Evolutionary conservation across 2,113 vertebrate genomes (phyloP), one percentile per base, ranked within the genome.

Genomic region (Rafetus swinhoei): DNA sequence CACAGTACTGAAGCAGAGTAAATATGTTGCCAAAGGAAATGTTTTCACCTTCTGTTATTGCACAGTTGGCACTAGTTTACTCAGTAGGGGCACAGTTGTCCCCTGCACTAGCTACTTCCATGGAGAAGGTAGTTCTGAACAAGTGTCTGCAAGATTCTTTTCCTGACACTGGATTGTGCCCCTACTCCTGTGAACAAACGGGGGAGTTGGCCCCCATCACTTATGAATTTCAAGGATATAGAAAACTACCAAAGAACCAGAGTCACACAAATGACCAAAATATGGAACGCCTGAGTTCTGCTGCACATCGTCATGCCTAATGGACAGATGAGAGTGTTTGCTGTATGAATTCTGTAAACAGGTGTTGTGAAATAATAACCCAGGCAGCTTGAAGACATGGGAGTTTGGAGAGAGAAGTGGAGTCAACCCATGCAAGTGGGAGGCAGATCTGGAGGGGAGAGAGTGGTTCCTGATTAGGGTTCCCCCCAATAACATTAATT

Each of bases 1-100:
- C 93, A 84, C 65, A 95, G 1, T 90, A 91, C 92, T 57, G 82
- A 72, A 96, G 89, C 60, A 57, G 93, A 90, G 76, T 86, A 95
- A 97, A 94, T 77, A 86, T 82, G 84, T 94, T 91, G 57, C 90
- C 90, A 87, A 86, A 88, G 86, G 88, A 82, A 50, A 0, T 57
- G 76, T 79, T 83, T 91, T 74, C 32, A 14, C 55, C 15, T 24
- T 91, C 93, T 95, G 77, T 93, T 95, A 89, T 87, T 92, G 81
- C 54, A 13, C 10, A 92, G 82, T 62, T 95, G 86, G 96, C 86
- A 94, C 76, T 92, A 92, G 87, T 93, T 93, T 82, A 56, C 72
- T 95, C 93, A 83, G 50, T 81, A 87, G 92, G 83, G 80, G 86
- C 82, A 85, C 90, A 95, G 93, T 94, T 81, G 79, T 39, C 0